These are phyloP conservation scores for Argyresthia albistria DNA, from an alignment of 2,888 invertebrate genomes.

Conservation along the genomic window DNA sequence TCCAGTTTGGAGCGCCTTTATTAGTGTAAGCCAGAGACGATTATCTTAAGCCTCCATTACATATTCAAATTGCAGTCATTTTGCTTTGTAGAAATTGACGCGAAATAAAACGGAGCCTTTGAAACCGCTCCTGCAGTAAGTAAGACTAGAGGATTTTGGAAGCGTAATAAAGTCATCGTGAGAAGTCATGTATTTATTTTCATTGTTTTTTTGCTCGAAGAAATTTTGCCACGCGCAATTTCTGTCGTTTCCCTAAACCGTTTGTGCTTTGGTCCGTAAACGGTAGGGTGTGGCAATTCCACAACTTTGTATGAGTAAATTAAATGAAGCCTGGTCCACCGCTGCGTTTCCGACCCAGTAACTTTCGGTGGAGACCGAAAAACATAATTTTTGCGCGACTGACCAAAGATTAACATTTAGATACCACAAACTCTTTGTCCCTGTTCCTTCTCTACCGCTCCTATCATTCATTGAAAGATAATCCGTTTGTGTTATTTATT, in stretches of 20 bases:
- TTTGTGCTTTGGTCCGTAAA: constrained; percentile 8
- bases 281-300: constrained; percentile 16
- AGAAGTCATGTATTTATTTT: background rate
- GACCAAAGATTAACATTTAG: constrained; percentile 70
- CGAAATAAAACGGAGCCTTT: constrained; percentile 67
- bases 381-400: constrained; percentile 71
- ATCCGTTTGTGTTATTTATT: background rate
- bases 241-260: background rate
- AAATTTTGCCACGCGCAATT: background rate
- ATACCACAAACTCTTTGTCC: constrained; percentile 59
- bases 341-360: constrained; percentile 43
- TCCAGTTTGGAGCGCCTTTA: constrained; percentile 60
- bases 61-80: constrained; percentile 72
- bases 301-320: constrained; percentile 13
- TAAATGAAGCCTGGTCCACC: constrained; percentile 46
- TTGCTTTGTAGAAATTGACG: constrained; percentile 69
- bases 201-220: constrained; percentile 5
- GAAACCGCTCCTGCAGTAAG: constrained; percentile 39
- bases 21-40: constrained; percentile 70
- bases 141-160: constrained; percentile 42
- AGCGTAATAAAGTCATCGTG: constrained; percentile 20
- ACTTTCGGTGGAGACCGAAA: constrained; percentile 53
- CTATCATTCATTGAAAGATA: constrained; percentile 1
- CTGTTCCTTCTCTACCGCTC: constrained; percentile 23
- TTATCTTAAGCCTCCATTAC: constrained; percentile 71